Base-by-base conservation (phyloP, 1,140 invertebrate species). In the Argopecten irradians region DNA sequence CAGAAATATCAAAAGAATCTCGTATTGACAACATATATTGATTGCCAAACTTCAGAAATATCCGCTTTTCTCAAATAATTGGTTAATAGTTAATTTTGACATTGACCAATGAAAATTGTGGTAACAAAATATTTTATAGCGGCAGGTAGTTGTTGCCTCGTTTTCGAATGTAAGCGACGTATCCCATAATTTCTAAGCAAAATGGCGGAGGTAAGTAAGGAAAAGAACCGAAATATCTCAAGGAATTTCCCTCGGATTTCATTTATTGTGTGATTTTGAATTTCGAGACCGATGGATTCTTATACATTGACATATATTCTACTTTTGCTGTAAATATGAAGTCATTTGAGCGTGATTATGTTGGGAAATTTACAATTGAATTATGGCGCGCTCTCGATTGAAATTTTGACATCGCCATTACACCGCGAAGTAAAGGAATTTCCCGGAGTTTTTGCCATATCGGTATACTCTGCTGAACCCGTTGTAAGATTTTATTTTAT, bases 191-290 rank as follows among this genome's bases (percentile, higher is more conserved):
- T 92, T 91, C 90, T 86, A 83, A 84, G 88, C 90, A 93, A 93
- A 91, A 94, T 94, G 94, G 94, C 94, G 93, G 94, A 94, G 93
- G 94, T 94, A 91, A 93, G 91, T 91, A 82, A 87, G 28, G 36
- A 89, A 89, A 90, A 88, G 88, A 87, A 83, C 39, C 35, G 71
- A 34, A 88, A 84, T 43, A 82, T 87, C 84, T 86, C 36, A 88
- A 89, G 90, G 91, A 92, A 91, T 92, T 91, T 91, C 88, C 88
- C 82, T 41, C 84, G 34, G 41, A 85, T 28, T 34, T 34, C 16
- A 55, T 35, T 16, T 36, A 46, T 87, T 11, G 46, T n/a, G 28
- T 34, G 22, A 71, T 87, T 71, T 87, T 87, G 14, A 33, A 16
- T 34, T 71, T 82, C 85, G 33, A 41, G 82, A 87, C 85, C 11